Evolutionary conservation across 2,888 invertebrate species (phyloP), one percentile per base, ranked within the genome.

Genomic region (Tenthredo distinguenda): DNA sequence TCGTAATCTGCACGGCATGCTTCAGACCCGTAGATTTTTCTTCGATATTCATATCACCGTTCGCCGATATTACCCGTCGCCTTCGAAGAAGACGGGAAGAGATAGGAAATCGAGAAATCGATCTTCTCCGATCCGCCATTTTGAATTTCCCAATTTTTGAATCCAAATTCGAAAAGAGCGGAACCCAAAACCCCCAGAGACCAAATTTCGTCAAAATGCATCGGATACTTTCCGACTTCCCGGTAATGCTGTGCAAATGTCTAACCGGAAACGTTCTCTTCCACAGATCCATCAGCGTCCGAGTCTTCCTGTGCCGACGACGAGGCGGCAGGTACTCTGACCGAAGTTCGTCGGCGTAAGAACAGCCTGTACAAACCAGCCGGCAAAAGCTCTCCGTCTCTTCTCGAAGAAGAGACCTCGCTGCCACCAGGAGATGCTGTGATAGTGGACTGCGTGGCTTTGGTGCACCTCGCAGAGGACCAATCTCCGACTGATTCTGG

Each of bases 401-500:
- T 85, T 77, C 84, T 58, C 68, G 85, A 85, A 2, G 85, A 83
- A 43, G 77, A 47, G n/a, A 72, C 68, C 3, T 62, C n/a, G 10
- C 15, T 62, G 43, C 40, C 76, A 1, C 71, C 72, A 26, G 87
- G 83, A 40, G 90, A 90, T n/a, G 87, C 87, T 15, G 87, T 89
- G 6, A 88, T 87, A 9, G 88, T 92, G 0, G 91, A 92, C 76
- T 91, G 93, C 84, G 91, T 91, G 3, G 92, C 92, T 31, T 84
- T 92, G 68, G 91, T 92, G 4, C 92, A 93, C 77, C 88, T 91
- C 0, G 83, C 5, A 9, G 87, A 91, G 0, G 95, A 89, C 93
- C 95, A 86, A 85, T 94, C 94, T 12, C 94, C 94, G 12, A 94
- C 91, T 93, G 95, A 95, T 94, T 94, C 88, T 93, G 95, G 15